A percentile compares a stretch with the other conserved stretches of the same genome.
These are phyloP conservation scores for Liparis tanakae DNA, from an alignment of 2,797 vertebrate genomes.

Conservation along the genomic window DNA sequence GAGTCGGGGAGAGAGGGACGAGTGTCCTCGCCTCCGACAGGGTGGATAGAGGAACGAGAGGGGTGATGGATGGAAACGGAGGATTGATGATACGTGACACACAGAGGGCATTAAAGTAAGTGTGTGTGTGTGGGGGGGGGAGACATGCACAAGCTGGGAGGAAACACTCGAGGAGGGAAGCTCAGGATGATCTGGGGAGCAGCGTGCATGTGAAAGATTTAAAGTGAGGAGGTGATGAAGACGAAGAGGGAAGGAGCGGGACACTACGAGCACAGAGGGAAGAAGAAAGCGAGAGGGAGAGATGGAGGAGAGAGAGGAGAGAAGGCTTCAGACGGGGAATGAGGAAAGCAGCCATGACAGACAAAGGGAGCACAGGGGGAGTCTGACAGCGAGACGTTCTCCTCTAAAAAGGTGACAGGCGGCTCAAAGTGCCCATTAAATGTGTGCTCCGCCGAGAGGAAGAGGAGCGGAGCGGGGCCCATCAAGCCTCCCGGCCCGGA, in stretches of 20 bases:
- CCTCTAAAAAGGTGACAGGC: conserved; percentile 49
- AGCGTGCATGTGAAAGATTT: conserved; percentile 60
- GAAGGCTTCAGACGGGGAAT: conserved; percentile 23
- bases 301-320: conserved; percentile 4
- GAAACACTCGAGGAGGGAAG: neutral
- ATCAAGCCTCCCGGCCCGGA: conserved; percentile 19
- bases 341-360: conserved; percentile 38
- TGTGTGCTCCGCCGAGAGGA: conserved; percentile 18
- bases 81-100: conserved; percentile 45
- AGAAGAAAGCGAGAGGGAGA: conserved; percentile 2
- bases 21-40: conserved; percentile 50
- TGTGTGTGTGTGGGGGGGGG: neutral
- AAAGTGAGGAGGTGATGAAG: conserved; percentile 46
- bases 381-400: conserved; percentile 44
- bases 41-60: conserved; percentile 29
- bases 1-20: conserved; percentile 44
- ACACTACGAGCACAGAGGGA: conserved; percentile 18
- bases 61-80: conserved; percentile 49
- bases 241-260: conserved; percentile 10
- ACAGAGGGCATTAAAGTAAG: conserved; percentile 45
- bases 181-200: conserved; percentile 31
- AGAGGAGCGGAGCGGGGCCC: conserved; percentile 25
- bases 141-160: conserved; percentile 29
- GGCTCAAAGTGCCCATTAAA: conserved; percentile 52
- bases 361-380: conserved; percentile 30